Percentiles rank a stretch among this genome's conserved stretches.
These are phyloP conservation scores for Conus betulinus DNA, from an alignment of 1,140 invertebrate species.

Conservation along the genomic window DNA sequence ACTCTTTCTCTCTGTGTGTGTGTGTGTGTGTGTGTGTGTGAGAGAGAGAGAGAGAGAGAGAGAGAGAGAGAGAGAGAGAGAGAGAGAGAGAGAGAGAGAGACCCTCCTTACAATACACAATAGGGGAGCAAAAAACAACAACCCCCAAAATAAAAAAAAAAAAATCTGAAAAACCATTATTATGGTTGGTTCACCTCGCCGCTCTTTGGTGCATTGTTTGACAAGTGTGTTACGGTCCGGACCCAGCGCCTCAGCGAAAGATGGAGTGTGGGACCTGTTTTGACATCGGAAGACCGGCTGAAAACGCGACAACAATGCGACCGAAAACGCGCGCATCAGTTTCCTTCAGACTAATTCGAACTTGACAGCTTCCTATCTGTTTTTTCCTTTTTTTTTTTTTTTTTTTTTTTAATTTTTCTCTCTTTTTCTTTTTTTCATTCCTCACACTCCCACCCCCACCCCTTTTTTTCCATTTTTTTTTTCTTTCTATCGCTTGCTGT, in stretches of 20 bases:
- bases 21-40: too few relatives aligned
- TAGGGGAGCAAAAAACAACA: too few relatives aligned
- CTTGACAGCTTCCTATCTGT: not conserved
- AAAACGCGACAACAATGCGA: not conserved
- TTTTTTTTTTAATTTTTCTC: too few relatives aligned
- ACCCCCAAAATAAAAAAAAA: not conserved
- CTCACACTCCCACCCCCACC: too few relatives aligned
- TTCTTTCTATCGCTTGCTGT: not conserved
- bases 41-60: too few relatives aligned
- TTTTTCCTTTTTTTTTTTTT: too few relatives aligned
- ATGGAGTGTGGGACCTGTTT: not conserved
- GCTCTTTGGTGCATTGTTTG: not conserved
- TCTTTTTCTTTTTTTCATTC: too few relatives aligned
- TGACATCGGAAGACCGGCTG: not conserved
- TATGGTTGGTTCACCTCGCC: not conserved
- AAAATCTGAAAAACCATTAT: not conserved
- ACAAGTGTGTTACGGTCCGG: not conserved
- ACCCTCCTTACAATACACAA: not conserved
- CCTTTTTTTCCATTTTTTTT: too few relatives aligned
- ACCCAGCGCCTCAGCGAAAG: not conserved
- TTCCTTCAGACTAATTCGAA: not conserved
- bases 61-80: too few relatives aligned
- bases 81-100: too few relatives aligned
- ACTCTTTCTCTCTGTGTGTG: too few relatives aligned
- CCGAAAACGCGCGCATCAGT: not conserved